A percentile compares a stretch with the other conserved stretches of the same genome.
These are phyloP conservation scores for Bucco capensis DNA, from an alignment of 2,113 vertebrate species.

Conservation along the genomic window DNA sequence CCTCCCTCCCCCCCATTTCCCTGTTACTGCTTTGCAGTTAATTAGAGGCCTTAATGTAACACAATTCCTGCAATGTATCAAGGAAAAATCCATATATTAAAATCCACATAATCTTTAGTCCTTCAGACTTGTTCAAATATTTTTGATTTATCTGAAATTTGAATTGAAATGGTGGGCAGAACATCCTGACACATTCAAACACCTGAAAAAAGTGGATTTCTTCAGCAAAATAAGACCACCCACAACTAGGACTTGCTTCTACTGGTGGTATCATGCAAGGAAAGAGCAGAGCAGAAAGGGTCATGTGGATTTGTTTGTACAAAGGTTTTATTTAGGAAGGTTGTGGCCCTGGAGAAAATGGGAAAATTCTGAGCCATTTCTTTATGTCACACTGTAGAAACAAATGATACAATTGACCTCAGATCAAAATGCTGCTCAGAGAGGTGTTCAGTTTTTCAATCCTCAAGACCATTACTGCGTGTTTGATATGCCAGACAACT, in stretches of 20 bases:
- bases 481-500: background rate
- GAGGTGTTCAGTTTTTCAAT: background rate
- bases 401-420: background rate
- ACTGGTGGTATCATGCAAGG: background rate
- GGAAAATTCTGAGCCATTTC: background rate
- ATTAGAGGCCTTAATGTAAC: background rate
- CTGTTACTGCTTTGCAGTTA: background rate
- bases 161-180: background rate
- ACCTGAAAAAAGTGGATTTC: background rate
- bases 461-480: background rate
- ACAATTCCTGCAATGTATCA: background rate
- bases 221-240: background rate
- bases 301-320: background rate
- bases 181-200: background rate
- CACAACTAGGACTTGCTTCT: background rate
- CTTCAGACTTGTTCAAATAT: background rate
- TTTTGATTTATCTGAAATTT: background rate
- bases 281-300: background rate
- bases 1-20: background rate
- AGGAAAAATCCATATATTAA: background rate
- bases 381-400: background rate
- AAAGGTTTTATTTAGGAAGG: background rate
- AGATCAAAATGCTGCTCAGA: background rate
- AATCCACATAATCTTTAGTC: background rate
- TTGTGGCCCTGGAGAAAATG: background rate